Evolutionary conservation across 2,888 invertebrate genomes (phyloP).

Genomic region (Caenorhabditis auriculariae): DNA sequence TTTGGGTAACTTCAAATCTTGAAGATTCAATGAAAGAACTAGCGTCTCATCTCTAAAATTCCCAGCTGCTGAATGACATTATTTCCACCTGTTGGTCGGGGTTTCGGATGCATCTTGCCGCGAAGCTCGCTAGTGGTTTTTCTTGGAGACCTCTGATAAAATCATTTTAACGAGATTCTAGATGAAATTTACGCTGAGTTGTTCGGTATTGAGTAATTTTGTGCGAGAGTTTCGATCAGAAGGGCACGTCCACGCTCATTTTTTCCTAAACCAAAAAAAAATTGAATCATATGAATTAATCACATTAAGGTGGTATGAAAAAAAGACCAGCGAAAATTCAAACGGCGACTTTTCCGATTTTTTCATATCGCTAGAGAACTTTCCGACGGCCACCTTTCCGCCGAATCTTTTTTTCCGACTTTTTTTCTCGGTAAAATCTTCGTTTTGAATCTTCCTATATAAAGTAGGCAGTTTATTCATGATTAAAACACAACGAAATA

Average conservation of each 20-base stretch:
- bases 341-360: slow-evolving; percentile 13
- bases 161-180: neutral
- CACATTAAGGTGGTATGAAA: neutral
- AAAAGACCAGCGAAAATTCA: neutral
- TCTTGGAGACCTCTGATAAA: slow-evolving; percentile 9
- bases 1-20: too few relatives aligned
- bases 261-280: neutral
- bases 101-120: slow-evolving; percentile 25
- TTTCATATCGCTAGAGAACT: too few relatives aligned
- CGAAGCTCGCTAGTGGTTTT: slow-evolving; percentile 7
- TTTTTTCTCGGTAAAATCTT: too few relatives aligned
- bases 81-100: slow-evolving; percentile 13
- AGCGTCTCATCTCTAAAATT: neutral
- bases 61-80: neutral
- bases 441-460: too few relatives aligned
- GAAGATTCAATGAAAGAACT: too few relatives aligned
- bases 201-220: slow-evolving; percentile 18
- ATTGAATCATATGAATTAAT: neutral
- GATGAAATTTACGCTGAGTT: slow-evolving; percentile 7
- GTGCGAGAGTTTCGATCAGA: slow-evolving; percentile 12
- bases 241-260: slow-evolving; percentile 15
- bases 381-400: too few relatives aligned
- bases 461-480: too few relatives aligned
- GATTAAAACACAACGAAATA: too few relatives aligned
- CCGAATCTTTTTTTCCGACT: too few relatives aligned